Evolutionary conservation across 2,888 invertebrate genomes (phyloP).

Genomic region (Micoletzkya japonica): DNA sequence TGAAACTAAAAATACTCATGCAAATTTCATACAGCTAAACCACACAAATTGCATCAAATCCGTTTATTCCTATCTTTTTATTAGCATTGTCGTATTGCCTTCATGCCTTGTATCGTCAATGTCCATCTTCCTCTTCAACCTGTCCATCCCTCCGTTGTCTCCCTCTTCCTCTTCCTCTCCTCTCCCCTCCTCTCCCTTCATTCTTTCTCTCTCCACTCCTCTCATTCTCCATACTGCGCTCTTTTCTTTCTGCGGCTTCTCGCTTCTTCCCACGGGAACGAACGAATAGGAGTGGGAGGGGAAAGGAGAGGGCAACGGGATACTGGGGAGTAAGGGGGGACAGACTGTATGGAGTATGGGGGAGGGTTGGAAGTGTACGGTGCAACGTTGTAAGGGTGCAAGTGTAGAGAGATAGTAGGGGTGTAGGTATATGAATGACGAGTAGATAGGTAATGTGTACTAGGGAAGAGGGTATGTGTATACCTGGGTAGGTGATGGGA

Average conservation of each 20-base stretch:
- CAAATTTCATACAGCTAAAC: no score
- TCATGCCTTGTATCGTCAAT: neutral
- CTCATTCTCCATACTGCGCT: neutral
- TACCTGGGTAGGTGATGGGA: no score
- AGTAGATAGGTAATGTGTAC: no score
- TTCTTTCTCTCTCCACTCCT: neutral
- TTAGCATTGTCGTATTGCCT: neutral
- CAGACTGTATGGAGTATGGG: no score
- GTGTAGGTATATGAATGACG: no score
- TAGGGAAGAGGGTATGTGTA: no score
- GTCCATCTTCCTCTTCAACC: neutral
- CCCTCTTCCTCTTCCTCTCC: neutral
- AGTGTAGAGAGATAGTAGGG: no score
- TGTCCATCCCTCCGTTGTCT: slow-evolving; percentile 12
- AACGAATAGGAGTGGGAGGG: neutral
- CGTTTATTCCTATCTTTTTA: neutral
- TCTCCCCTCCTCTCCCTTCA: neutral
- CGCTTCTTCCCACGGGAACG: neutral
- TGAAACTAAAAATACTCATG: neutral
- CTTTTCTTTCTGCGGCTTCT: neutral
- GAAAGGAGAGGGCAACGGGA: neutral
- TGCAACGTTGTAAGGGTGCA: no score
- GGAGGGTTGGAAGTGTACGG: no score
- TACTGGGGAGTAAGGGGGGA: no score
- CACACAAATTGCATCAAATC: neutral